Base-by-base conservation (phyloP, 2,797 vertebrate species). In the Alcedo quadribrachys region DNA sequence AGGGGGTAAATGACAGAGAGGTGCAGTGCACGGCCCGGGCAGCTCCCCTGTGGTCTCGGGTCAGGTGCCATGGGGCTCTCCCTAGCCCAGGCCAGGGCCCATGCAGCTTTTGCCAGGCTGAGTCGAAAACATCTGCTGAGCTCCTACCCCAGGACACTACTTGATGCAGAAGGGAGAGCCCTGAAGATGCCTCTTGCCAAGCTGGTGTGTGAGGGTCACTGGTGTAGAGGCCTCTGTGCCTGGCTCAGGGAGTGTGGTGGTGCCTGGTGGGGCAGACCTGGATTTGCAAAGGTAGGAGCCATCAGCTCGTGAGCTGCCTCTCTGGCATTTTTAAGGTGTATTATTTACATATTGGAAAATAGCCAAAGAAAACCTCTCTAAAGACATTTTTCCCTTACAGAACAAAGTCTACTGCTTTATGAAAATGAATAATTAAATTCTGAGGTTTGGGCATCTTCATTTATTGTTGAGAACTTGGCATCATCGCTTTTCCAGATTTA, bases 351-450 rank as follows among this genome's bases (percentile, higher is more conserved):
- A 16, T 5, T 90, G 89, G 81, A 63, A 53, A 84, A 55, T 42
- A 70, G 89, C 84, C 89, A 81, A 78, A 50, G 55, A 90, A 94
- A 87, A 63, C 69, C 48, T 85, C 87, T 92, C 81, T 30, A 24
- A 63, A 84, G 42, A 51, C 28, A 22, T 70, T 73, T 87, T 53
- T 79, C 35, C 40, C 48, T 89, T 50, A 30, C 30, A 73, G 91
- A 87, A 58, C 76, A 71, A 81, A 91, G 77, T 48, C 74, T 48
- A 8, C 53, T 54, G 57, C 69, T 87, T 78, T 66, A 43, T 60
- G 82, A 91, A 92, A 76, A 94, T 76, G 48, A 93, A 53, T 74
- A 89, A 92, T 84, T 89, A 79, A 91, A 68, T 81, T 62, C 74
- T 79, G 91, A 93, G 85, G 74, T 89, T 73, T 93, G 87, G 85